Percentiles rank a stretch among this genome's conserved stretches.
phyloP scores from a whole-genome alignment of 2,113 vertebrate genomes.

The Cromileptes altivelis region DNA sequence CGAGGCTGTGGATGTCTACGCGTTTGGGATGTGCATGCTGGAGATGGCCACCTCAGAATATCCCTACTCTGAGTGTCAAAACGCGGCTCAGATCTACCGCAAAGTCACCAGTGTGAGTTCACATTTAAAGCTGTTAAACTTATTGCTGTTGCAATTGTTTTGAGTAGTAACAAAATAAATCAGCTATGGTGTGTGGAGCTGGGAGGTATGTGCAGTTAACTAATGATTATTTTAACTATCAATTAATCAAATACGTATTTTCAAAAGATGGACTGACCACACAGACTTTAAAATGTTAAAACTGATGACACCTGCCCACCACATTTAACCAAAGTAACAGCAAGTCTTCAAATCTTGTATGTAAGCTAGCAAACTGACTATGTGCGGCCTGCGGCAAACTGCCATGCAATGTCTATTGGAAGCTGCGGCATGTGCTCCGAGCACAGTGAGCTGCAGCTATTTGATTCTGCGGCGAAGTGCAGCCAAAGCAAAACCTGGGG shows the following conservation, averaged over 20 bases:
- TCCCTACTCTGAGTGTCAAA: slow-evolving; percentile 98
- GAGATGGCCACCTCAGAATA: slow-evolving; percentile 99
- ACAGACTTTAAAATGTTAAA: neutral
- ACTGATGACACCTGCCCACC: neutral
- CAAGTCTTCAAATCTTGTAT: neutral
- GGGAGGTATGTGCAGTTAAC: neutral
- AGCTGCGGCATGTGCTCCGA: no score
- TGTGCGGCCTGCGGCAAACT: no score
- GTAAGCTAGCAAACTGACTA: neutral
- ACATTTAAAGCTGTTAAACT: neutral
- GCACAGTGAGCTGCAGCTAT: no score
- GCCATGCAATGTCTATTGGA: no score
- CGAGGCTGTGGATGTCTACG: slow-evolving; percentile 96
- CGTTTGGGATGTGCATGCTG: slow-evolving; percentile 99
- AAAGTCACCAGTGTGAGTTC: slow-evolving; percentile 98
- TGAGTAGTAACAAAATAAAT: neutral
- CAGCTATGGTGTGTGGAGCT: neutral
- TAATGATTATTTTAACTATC: neutral
- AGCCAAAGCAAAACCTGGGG: no score
- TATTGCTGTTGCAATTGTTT: neutral
- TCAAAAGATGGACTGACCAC: neutral
- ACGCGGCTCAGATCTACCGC: slow-evolving; percentile 98
- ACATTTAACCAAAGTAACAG: neutral
- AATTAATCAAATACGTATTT: neutral
- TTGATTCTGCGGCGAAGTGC: no score